Evolutionary conservation across 2,888 invertebrate genomes (phyloP).

Genomic region (Andrena flavipes): DNA sequence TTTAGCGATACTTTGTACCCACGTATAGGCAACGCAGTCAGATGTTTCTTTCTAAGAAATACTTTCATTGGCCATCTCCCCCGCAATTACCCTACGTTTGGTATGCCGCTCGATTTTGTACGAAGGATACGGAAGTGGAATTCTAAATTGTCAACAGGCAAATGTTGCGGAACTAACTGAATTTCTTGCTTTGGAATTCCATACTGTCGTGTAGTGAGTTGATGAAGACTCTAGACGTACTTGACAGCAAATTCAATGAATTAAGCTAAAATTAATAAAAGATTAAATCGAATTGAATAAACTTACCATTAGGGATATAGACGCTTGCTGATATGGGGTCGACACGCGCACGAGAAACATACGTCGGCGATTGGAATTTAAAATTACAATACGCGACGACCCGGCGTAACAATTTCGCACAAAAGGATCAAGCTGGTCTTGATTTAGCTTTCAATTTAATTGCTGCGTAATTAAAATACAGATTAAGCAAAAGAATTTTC

Average conservation of each 20-base stretch:
- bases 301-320: slow-evolving; percentile 43
- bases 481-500: slow-evolving; percentile 33
- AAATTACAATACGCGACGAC: neutral
- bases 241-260: slow-evolving; percentile 27
- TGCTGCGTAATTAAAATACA: slow-evolving; percentile 47
- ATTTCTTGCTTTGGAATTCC: slow-evolving; percentile 16
- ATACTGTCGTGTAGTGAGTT: slow-evolving; percentile 36
- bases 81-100: neutral
- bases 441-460: slow-evolving; percentile 64
- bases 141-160: slow-evolving; percentile 4
- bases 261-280: no score
- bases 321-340: slow-evolving; percentile 47
- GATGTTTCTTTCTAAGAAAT: no score
- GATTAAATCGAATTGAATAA: neutral
- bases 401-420: slow-evolving; percentile 43
- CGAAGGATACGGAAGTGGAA: slow-evolving; percentile 1
- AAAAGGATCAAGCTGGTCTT: slow-evolving; percentile 76
- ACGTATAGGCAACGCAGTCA: no score
- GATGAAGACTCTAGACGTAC: slow-evolving; percentile 22
- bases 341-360: slow-evolving; percentile 14
- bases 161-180: neutral
- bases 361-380: slow-evolving; percentile 28
- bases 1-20: no score
- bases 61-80: no score
- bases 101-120: slow-evolving; percentile 3